Evolutionary conservation across 2,888 invertebrate species (phyloP), one percentile per base, ranked within the genome.

Genomic region (Lasiommata megera): DNA sequence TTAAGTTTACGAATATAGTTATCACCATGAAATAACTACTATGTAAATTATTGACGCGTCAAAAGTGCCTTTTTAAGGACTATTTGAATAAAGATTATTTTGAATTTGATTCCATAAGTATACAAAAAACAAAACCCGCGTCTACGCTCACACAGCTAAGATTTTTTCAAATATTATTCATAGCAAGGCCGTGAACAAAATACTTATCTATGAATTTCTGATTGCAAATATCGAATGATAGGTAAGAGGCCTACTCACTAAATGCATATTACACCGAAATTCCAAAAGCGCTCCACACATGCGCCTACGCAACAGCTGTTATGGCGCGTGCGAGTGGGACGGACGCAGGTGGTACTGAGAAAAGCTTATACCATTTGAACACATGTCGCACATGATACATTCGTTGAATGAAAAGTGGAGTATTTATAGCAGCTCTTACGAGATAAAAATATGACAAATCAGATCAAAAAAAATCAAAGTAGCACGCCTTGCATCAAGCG

Each of bases 271-370:
- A 38, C 29, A 58, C 37, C 53, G 14, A 65, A 65, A 69, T 65
- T 55, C 58, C 58, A 63, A 63, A 66, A 62, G 71, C 43, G 40
- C 44, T 51, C 54, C 29, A 68, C 70, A 62, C 69, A 66, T 68
- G 71, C 72, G 70, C 68, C 63, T 56, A 67, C 67, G 67, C 70
- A 77, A 74, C 79, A 79, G 73, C 79, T 79, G 78, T 79, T 73
- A 65, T 57, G 65, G 86, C 88, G 83, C 88, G 88, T 80, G 88
- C 86, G 85, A 75, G 80, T 72, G 73, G 77, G 82, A 88, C 84
- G 88, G 86, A 86, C 77, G 88, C 89, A 89, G 89, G 87, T 88
- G 89, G 67, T 66, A 53, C 61, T 46, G 60, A 58, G 65, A 58
- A 54, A 72, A 76, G 76, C 73, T 71, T 63, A 66, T 70, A 77